Percentiles rank a stretch among this genome's conserved stretches.
Conservation (phyloP, 2,797 vertebrate genomes). For the Austrolebias charrua region DNA sequence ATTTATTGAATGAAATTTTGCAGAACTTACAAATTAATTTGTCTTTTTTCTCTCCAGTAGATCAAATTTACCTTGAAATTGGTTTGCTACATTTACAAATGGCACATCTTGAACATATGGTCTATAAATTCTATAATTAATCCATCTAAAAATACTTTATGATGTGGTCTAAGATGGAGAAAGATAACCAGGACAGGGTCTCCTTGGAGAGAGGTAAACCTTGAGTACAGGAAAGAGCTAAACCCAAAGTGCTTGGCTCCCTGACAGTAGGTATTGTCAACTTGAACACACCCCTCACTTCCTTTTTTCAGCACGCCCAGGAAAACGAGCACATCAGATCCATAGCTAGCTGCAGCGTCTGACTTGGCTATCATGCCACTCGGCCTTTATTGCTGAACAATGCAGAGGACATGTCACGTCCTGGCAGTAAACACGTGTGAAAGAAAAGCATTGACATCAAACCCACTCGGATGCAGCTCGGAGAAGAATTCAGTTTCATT, state of each 20-base stretch:
- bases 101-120: not conserved
- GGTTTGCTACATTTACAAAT: not conserved
- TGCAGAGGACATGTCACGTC: constrained; percentile 48
- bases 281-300: constrained; percentile 34
- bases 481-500: constrained; percentile 40
- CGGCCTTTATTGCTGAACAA: constrained; percentile 51
- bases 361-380: constrained; percentile 53
- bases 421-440: constrained; percentile 33
- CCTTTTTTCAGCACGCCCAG: constrained; percentile 37
- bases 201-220: constrained; percentile 16
- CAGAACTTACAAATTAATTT: not conserved
- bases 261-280: constrained; percentile 71
- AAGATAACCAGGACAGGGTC: constrained; percentile 13
- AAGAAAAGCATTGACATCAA: constrained; percentile 54
- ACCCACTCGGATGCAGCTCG: constrained; percentile 32
- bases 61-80: not conserved
- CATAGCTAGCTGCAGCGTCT: constrained; percentile 39
- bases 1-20: too few relatives aligned
- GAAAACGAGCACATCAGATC: constrained; percentile 69
- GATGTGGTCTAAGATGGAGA: constrained; percentile 5
- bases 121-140: constrained; percentile 13
- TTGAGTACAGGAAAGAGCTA: constrained; percentile 32
- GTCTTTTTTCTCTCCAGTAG: not conserved
- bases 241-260: constrained; percentile 43
- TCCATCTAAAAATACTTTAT: constrained; percentile 9